phyloP scores from a whole-genome alignment of 2,888 invertebrate genomes.

The Noctua comes region DNA sequence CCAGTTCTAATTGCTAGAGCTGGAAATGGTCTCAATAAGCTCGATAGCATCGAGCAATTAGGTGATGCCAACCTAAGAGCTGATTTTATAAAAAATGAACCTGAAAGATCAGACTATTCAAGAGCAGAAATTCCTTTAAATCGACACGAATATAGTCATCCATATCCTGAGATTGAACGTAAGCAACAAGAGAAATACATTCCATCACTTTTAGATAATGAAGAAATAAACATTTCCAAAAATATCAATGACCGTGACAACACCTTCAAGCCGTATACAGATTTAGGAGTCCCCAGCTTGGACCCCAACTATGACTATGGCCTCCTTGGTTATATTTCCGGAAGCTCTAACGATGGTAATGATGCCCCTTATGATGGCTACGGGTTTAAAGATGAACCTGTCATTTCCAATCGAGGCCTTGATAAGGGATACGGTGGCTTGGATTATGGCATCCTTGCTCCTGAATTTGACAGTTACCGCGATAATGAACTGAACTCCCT shows the following conservation, averaged over 20 bases:
- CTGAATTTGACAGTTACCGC: constrained; percentile 15
- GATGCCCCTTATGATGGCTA: constrained; percentile 12
- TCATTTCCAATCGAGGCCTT: neutral
- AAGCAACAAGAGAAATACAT: constrained; percentile 2
- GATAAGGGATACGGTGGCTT: neutral
- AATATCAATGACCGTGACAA: neutral
- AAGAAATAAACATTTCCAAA: neutral
- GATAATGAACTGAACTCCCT: neutral
- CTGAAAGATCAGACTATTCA: neutral
- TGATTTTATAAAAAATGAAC: neutral
- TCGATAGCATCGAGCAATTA: neutral
- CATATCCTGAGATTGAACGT: constrained; percentile 16
- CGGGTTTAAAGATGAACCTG: neutral
- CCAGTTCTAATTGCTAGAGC: neutral
- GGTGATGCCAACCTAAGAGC: neutral
- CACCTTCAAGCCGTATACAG: neutral
- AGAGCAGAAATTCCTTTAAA: neutral
- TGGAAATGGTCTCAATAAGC: constrained; percentile 5
- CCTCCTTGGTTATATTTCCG: neutral
- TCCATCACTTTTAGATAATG: neutral
- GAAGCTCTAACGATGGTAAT: neutral
- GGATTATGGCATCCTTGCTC: constrained; percentile 23
- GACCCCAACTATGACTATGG: constrained; percentile 11
- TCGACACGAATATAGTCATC: neutral
- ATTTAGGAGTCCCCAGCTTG: neutral